Evolutionary conservation across 2,888 invertebrate genomes (phyloP), one percentile per base, ranked within the genome.

Genomic region (Drosophila formosana): DNA sequence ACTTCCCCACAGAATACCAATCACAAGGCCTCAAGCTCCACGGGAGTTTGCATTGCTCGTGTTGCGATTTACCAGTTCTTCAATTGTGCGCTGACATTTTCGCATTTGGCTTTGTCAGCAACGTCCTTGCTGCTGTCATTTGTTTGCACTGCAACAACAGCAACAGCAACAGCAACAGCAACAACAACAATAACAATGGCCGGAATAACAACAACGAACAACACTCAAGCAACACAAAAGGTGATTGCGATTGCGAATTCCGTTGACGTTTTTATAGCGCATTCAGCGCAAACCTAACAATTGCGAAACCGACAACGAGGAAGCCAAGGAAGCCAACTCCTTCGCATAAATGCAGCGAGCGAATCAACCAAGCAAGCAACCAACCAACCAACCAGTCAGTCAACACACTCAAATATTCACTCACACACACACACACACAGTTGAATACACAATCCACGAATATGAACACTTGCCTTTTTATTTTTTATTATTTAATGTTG

Each of bases 241-340:
- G 83, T 85, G 89, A 89, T 85, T 85, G 87, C 87, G 89, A 88
- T 84, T 85, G 88, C 82, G 89, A 85, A 85, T 89, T 85, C 85
- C 84, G 89, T 80, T 83, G 89, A 86, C 80, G 75, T 80, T 76
- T 77, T 78, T 81, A 72, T 78, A 82, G 81, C 82, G 79, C 88
- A 88, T 87, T 89, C 83, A 86, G 74, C 28, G 74, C 28, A 86
- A 79, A 70, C 70, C 71, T 60, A 83, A 88, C 79, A 85, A 75
- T 75, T 75, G 80, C 71, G 78, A 74, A 72, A 64, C 70, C 75
- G 66, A 70, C 74, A 75, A 72, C 72, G 39, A 46, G 57, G 26
- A 46, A 34, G 45, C 13, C 34, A 56, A 57, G 62, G 63, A 77
- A 71, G 66, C 67, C 82, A 80, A 76, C 82, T 80, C 88, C 78